Evolutionary conservation across 2,888 invertebrate species (phyloP), one percentile per base, ranked within the genome.

Genomic region (Stenichneumon culpator): DNA sequence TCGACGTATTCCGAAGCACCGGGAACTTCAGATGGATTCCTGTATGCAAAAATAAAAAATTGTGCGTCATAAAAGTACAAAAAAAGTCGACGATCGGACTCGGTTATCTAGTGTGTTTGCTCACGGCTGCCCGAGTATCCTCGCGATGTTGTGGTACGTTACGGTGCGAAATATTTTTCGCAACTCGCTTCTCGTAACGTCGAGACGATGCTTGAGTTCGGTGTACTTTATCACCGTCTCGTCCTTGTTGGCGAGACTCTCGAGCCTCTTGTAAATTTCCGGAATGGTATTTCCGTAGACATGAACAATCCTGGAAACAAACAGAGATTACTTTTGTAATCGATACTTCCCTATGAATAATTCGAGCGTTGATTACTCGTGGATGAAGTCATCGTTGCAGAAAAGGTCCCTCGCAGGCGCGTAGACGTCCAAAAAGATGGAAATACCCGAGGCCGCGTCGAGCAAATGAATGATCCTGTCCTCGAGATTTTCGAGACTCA

Each of bases 271-370:
- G 91, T 97, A 97, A 82, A 98, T 92, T 88, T 95, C 95, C 16
- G 97, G 96, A 87, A 98, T 95, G 5, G 97, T 96, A 88, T 95
- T 95, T 88, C 97, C 97, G 93, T 98, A 98, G 86, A 97, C 95
- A 86, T 95, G 95, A 86, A 97, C 96, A 93, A 98, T 95, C 93
- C 97, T 97, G 94, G 68, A 95, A 87, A 88, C 84, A 85, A 78
- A 74, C 57, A 78, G 7, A 36, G n/a, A 11, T 50, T 32, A 39
- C 9, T 44, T 32, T 65, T 28, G 2, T 32, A 14, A 28, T 14
- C n/a, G 44, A 47, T 16, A 47, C 3, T 16, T 4, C 16, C 4
- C 44, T 16, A 47, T 60, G 36, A 68, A 22, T 22, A 19, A 47
- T 65, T 69, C 77, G 77, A 57, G 32, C 54, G 88, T 91, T 90